Evolutionary conservation across 2,888 invertebrate species (phyloP).

Genomic region (Pheosia tremula): DNA sequence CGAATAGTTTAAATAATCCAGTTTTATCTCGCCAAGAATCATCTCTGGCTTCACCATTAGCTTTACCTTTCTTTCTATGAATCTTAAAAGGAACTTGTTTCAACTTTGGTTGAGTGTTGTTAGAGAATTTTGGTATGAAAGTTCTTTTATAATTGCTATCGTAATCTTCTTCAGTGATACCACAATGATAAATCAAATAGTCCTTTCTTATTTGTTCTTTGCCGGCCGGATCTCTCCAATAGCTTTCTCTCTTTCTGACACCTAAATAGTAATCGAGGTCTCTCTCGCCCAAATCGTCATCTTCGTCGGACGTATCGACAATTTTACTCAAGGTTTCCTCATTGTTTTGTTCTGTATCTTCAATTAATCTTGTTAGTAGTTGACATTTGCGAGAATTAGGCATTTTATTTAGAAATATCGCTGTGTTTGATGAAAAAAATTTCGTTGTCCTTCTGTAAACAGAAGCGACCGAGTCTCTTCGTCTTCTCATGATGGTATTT

Average conservation of each 20-base stretch:
- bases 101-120: constrained; percentile 55
- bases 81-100: constrained; percentile 80
- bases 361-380: constrained; percentile 51
- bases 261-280: constrained; percentile 77
- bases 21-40: constrained; percentile 73
- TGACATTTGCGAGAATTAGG: constrained; percentile 62
- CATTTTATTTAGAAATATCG: constrained; percentile 66
- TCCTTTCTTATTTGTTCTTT: constrained; percentile 76
- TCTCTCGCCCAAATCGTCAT: constrained; percentile 64
- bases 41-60: constrained; percentile 53
- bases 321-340: constrained; percentile 38
- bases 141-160: constrained; percentile 59
- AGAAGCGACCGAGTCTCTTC: constrained; percentile 73
- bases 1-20: constrained; percentile 70
- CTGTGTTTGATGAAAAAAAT: constrained; percentile 68
- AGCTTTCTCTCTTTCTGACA: constrained; percentile 68
- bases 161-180: constrained; percentile 72
- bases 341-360: constrained; percentile 34
- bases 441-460: constrained; percentile 77
- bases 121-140: constrained; percentile 46
- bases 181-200: constrained; percentile 73
- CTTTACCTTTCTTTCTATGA: constrained; percentile 63
- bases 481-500: constrained; percentile 54
- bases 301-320: constrained; percentile 41
- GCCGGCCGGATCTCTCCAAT: constrained; percentile 71